Percentiles rank a stretch among this genome's conserved stretches.
These are phyloP conservation scores for Synchiropus splendidus DNA, from an alignment of 2,113 vertebrate species.

Conservation along the genomic window DNA sequence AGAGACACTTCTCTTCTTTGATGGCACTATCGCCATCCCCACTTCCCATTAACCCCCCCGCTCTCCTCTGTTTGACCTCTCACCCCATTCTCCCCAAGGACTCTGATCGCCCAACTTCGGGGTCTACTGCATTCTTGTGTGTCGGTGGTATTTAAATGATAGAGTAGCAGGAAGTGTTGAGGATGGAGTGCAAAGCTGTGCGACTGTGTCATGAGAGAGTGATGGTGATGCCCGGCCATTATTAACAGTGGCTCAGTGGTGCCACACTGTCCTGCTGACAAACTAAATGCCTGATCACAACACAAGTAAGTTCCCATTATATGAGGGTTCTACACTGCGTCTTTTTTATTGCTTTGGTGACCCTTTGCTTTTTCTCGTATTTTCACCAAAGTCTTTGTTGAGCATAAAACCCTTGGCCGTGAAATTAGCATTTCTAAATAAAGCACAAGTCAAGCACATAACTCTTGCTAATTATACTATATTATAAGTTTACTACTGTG, in stretches of 20 bases:
- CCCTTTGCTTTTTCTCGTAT: too few species aligned
- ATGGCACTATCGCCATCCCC: constrained; percentile 14
- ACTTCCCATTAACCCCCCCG: constrained; percentile 21
- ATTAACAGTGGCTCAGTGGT: constrained; percentile 56
- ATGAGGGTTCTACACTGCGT: constrained; percentile 11
- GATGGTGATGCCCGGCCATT: constrained; percentile 41
- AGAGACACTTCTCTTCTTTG: constrained; percentile 2
- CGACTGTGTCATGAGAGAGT: constrained; percentile 31
- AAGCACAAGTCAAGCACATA: too few species aligned
- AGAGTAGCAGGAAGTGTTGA: constrained; percentile 9
- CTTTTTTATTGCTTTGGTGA: constrained; percentile 14
- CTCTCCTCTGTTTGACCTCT: constrained; percentile 26
- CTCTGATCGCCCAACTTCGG: constrained; percentile 2
- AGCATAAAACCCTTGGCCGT: too few species aligned
- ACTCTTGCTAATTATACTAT: too few species aligned
- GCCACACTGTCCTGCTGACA: constrained; percentile 44
- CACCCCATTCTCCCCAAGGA: constrained; percentile 8
- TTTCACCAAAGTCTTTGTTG: too few species aligned
- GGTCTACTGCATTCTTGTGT: constrained; percentile 4
- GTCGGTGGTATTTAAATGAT: constrained; percentile 10
- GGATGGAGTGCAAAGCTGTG: constrained; percentile 14
- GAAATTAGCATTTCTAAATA: constrained; percentile 47
- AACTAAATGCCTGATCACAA: constrained; percentile 28
- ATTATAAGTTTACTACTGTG: too few species aligned
- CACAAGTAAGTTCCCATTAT: constrained; percentile 48